Percentiles rank a stretch among this genome's conserved stretches.
Evolutionary conservation across 2,113 vertebrate species (phyloP).

Genomic region (Poeciliopsis turrubarensis): DNA sequence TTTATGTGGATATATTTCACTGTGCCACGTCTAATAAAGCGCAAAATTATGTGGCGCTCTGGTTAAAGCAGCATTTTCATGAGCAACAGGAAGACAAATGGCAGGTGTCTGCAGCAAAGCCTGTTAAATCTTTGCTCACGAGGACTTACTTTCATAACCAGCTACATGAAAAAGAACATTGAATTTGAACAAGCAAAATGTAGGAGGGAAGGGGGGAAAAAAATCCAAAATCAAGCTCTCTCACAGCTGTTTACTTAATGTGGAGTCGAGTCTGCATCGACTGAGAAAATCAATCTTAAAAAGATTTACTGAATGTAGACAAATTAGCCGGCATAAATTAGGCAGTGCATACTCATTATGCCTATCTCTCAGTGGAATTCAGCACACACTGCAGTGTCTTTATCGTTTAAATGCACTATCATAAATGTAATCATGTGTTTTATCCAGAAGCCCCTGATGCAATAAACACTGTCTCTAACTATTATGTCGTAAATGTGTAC

Average conservation of each 20-base stretch:
- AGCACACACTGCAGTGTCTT: slow-evolving; percentile 59
- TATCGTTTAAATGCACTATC: slow-evolving; percentile 68
- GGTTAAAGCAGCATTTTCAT: slow-evolving; percentile 45
- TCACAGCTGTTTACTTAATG: slow-evolving; percentile 52
- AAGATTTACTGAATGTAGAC: slow-evolving; percentile 67
- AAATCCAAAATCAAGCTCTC: slow-evolving; percentile 15
- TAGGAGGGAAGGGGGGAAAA: not conserved
- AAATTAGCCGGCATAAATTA: slow-evolving; percentile 74
- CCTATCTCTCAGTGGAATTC: slow-evolving; percentile 57
- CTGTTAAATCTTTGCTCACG: slow-evolving; percentile 47
- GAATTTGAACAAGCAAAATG: slow-evolving; percentile 49
- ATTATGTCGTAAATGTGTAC: slow-evolving; percentile 22
- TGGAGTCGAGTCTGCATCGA: slow-evolving; percentile 56
- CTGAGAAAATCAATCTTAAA: slow-evolving; percentile 70
- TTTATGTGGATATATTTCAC: slow-evolving; percentile 49
- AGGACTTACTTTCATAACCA: slow-evolving; percentile 38
- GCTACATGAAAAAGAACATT: slow-evolving; percentile 32
- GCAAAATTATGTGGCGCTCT: slow-evolving; percentile 54
- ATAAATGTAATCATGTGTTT: slow-evolving; percentile 73
- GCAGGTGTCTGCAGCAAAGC: slow-evolving; percentile 51
- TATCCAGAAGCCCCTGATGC: slow-evolving; percentile 61
- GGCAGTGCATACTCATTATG: slow-evolving; percentile 68
- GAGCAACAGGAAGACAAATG: slow-evolving; percentile 61
- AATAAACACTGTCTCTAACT: slow-evolving; percentile 47
- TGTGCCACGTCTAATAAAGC: slow-evolving; percentile 70